Evolutionary conservation across 2,113 vertebrate genomes (phyloP).

Genomic region (Chelonoidis abingdonii): DNA sequence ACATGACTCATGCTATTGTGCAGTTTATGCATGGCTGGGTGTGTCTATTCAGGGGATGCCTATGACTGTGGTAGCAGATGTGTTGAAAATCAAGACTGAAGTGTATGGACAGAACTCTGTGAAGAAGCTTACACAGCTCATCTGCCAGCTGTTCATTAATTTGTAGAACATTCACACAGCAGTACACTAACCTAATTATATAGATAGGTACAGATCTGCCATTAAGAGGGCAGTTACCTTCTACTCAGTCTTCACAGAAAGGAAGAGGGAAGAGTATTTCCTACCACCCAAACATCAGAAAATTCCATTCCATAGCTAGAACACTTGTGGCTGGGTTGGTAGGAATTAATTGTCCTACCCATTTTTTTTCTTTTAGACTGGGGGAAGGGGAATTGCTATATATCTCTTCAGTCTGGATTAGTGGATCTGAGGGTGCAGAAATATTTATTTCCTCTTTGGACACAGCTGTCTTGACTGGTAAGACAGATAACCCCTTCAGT

Average conservation of each 20-base stretch:
- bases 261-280: neutral
- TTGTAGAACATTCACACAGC: neutral
- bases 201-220: neutral
- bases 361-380: neutral
- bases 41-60: neutral
- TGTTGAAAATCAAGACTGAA: neutral
- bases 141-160: neutral
- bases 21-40: neutral
- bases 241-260: neutral
- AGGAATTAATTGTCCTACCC: conserved; percentile 13
- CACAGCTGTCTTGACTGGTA: conserved; percentile 9
- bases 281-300: neutral
- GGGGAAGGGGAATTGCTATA: conserved; percentile 39
- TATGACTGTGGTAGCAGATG: neutral
- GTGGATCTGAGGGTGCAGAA: conserved; percentile 56
- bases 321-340: neutral
- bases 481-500: conserved; percentile 40
- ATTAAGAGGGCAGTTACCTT: neutral
- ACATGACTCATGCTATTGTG: fast-evolving
- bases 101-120: neutral
- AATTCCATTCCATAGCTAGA: neutral
- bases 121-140: neutral
- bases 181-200: neutral
- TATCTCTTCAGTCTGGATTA: conserved; percentile 54
- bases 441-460: conserved; percentile 25